phyloP scores from a whole-genome alignment of 2,113 vertebrate species.

The Periophthalmodon schlosseri region DNA sequence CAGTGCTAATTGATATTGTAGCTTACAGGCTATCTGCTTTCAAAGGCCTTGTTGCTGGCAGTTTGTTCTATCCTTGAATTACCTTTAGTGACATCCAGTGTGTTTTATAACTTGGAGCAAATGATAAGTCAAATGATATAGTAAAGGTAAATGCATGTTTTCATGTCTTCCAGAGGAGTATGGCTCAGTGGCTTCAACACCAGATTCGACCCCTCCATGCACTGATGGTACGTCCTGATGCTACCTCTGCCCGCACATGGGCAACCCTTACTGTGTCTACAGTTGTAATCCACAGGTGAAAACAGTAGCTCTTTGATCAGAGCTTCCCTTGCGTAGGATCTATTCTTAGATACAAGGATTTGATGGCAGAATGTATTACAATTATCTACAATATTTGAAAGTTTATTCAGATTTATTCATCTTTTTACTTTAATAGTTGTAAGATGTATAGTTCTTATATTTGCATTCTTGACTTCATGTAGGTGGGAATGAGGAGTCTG shows the following conservation, averaged over 20 bases:
- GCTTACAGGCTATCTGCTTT: conserved; percentile 37
- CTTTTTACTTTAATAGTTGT: no score
- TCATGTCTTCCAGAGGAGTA: conserved; percentile 76
- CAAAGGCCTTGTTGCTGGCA: conserved; percentile 29
- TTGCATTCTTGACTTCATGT: conserved; percentile 13
- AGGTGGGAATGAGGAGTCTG: conserved; percentile 89
- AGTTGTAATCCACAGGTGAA: conserved; percentile 21
- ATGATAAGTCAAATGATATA: conserved; percentile 12
- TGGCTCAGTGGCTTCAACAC: conserved; percentile 80
- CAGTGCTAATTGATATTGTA: conserved; percentile 35
- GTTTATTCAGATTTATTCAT: no score
- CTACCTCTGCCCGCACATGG: background rate
- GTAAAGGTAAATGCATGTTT: conserved; percentile 18
- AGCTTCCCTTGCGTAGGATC: conserved; percentile 19
- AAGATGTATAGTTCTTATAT: background rate
- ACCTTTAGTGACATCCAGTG: background rate
- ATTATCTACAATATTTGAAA: background rate
- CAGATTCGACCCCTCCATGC: conserved; percentile 81
- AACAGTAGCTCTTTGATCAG: conserved; percentile 7
- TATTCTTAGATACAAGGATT: conserved; percentile 20
- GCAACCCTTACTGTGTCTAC: background rate
- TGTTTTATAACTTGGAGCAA: background rate
- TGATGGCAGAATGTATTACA: conserved; percentile 3
- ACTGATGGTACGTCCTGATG: conserved; percentile 72
- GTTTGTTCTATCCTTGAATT: background rate